Base-by-base conservation (phyloP, 1,140 invertebrate genomes). In the Mya arenaria region DNA sequence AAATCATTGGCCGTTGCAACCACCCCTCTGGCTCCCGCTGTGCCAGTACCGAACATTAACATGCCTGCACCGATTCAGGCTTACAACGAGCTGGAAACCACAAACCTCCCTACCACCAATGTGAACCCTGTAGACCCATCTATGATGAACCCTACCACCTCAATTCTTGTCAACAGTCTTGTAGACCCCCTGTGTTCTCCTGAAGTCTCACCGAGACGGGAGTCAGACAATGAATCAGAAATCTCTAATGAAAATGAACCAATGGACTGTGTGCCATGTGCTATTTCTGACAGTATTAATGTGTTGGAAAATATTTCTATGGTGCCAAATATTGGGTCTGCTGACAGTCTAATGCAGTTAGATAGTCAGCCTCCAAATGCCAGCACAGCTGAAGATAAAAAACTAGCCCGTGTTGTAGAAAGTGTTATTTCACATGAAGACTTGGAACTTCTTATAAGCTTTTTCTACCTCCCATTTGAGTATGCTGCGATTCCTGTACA, bases 401-500 rank as follows among this genome's bases (percentile, higher is more conserved):
- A 37, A 58, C 72, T 60, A 34, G 4, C 60, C 37, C 52, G 25
- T 17, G 52, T 63, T 28, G 28, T 48, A 0, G 15, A 58, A 19
- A 52, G 75, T 60, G 48, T 75, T 17, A 41, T 87, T 37, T 94
- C 85, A 91, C 93, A 94, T 1, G 97, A 98, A 74, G 98, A 99
- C 92, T 90, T 99, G 13, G 93, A 95, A 10, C 92, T 99, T 17
- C 93, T 99, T 0, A 97, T 97, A 90, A 98, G 99, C 93, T 93
- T 99, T 13, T 99, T 99, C 92, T 99, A 99, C 93, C 92, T 99
- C 80, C 99, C 99, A 0, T 99, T 99, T 93, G 98, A 99, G 92
- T 97, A 99, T 91, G 98, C 98, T 0, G 94, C 95, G 37, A 95
- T 97, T 89, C 98, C 96, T 2, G 92, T 97, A 55, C 95, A 97